These are phyloP conservation scores for Sminthurinus aureus DNA, from an alignment of 2,888 invertebrate genomes.

Conservation along the genomic window DNA sequence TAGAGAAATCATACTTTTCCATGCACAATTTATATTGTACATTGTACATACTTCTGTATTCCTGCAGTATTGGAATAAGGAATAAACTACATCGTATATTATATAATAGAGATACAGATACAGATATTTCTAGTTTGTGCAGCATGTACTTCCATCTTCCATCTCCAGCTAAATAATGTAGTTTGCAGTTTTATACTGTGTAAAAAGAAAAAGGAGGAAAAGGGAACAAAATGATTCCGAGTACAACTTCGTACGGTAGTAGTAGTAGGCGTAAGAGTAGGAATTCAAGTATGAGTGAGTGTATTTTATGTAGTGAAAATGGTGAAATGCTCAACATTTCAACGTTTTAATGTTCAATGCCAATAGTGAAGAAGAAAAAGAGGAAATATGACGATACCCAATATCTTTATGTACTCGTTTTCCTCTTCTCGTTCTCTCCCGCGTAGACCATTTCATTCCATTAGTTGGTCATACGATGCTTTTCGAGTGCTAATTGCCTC, in stretches of 20 bases:
- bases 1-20: constrained; percentile 1
- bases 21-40: background rate
- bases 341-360: too few relatives aligned
- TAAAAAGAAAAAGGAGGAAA: background rate
- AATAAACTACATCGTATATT: too few relatives aligned
- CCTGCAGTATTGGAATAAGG: too few relatives aligned
- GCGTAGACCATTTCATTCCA: constrained; percentile 47
- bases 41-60: background rate
- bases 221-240: too few relatives aligned
- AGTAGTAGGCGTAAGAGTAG: background rate
- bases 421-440: background rate
- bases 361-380: constrained; percentile 1
- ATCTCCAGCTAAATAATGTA: background rate
- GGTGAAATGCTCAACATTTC: background rate
- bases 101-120: too few relatives aligned
- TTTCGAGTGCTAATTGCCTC: constrained; percentile 58
- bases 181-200: background rate
- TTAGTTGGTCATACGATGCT: constrained; percentile 48
- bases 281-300: background rate
- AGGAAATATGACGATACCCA: constrained; percentile 25
- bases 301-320: background rate
- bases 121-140: too few relatives aligned
- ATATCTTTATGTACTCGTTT: background rate
- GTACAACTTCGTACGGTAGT: too few relatives aligned
- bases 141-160: too few relatives aligned